Percentiles rank a stretch among this genome's conserved stretches.
Evolutionary conservation across 1,140 invertebrate species (phyloP).

Genomic region (Pantala flavescens): DNA sequence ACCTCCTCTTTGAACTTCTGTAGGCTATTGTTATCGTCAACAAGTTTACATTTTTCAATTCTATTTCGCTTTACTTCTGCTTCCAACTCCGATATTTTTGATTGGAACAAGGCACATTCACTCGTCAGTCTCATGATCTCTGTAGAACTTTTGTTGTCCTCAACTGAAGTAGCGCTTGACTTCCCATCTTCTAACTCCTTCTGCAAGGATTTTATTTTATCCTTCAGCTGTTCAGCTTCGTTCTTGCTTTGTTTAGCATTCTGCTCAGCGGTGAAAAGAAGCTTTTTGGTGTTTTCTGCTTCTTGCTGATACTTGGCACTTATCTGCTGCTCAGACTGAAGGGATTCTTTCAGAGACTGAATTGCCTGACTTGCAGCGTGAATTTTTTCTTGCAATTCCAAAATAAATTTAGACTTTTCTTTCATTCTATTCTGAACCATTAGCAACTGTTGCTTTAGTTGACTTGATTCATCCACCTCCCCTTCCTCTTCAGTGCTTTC

Average conservation of each 20-base stretch:
- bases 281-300: slow-evolving; percentile 28
- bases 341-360: slow-evolving; percentile 22
- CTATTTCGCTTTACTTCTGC: neutral
- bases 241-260: slow-evolving; percentile 32
- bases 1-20: neutral
- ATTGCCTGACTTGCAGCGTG: slow-evolving; percentile 27
- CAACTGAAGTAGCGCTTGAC: neutral
- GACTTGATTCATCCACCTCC: neutral
- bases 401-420: slow-evolving; percentile 28
- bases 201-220: slow-evolving; percentile 26
- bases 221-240: slow-evolving; percentile 34
- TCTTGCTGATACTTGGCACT: slow-evolving; percentile 27
- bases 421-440: slow-evolving; percentile 30
- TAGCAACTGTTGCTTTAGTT: slow-evolving; percentile 32
- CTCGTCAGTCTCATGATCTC: neutral
- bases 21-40: slow-evolving; percentile 8
- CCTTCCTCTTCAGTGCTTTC: neutral
- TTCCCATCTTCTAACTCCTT: neutral
- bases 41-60: neutral
- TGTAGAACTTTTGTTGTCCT: slow-evolving; percentile 2
- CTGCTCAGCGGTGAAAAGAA: slow-evolving; percentile 28
- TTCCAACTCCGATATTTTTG: neutral
- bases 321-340: slow-evolving; percentile 27
- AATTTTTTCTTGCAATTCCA: slow-evolving; percentile 26
- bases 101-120: neutral